phyloP scores from a whole-genome alignment of 2,113 vertebrate species.

The Hydrolagus affinis region DNA sequence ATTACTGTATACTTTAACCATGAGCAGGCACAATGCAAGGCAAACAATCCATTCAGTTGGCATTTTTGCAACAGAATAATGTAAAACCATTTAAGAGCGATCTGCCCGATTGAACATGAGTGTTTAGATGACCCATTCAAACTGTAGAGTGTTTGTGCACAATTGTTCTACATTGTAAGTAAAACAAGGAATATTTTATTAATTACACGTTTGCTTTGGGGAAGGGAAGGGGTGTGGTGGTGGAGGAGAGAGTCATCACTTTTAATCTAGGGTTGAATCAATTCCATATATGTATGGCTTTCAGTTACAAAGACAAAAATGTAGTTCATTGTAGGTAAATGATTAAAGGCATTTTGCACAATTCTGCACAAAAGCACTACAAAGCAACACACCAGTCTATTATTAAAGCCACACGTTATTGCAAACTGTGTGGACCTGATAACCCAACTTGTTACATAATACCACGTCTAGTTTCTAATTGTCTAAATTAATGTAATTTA shows the following conservation, averaged over 20 bases:
- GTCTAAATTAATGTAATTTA: slow-evolving; percentile 21
- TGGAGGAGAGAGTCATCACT: background rate
- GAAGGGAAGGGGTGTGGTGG: too few species aligned
- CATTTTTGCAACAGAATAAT: background rate
- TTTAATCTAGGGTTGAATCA: slow-evolving; percentile 12
- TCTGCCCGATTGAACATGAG: background rate
- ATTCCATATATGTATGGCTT: background rate
- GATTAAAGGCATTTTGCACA: background rate
- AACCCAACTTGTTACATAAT: slow-evolving; percentile 25
- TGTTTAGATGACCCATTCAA: background rate
- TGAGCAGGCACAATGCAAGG: too few species aligned
- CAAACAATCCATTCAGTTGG: background rate
- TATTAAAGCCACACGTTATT: slow-evolving; percentile 21
- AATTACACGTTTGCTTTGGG: background rate
- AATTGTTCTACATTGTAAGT: background rate
- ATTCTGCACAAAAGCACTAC: background rate
- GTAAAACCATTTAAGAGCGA: background rate
- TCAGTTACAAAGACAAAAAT: background rate
- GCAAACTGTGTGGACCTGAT: background rate
- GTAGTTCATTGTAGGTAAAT: background rate
- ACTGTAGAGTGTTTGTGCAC: background rate
- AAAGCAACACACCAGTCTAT: background rate
- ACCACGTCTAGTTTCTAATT: slow-evolving; percentile 6
- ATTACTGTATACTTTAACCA: too few species aligned
- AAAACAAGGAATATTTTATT: slow-evolving; percentile 11